Evolutionary conservation across 2,113 vertebrate species (phyloP).

Genomic region (Neoarius graeffei): DNA sequence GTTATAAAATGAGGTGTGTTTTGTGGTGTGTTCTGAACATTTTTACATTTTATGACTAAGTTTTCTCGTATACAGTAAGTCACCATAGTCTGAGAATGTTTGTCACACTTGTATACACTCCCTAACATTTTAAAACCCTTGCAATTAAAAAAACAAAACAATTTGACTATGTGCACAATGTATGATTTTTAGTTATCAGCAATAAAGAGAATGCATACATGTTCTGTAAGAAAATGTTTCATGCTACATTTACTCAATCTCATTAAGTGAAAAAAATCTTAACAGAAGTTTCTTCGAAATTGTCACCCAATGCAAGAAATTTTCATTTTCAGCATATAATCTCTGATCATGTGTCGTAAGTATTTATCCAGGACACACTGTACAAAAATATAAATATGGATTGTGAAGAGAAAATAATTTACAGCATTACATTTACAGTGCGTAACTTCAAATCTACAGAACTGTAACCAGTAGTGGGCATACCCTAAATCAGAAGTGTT

Average conservation of each 20-base stretch:
- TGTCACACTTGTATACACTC: too few species aligned
- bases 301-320: not conserved
- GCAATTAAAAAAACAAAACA: too few species aligned
- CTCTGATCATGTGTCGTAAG: not conserved
- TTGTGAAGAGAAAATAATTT: not conserved
- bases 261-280: not conserved
- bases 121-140: too few species aligned
- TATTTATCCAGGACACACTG: not conserved
- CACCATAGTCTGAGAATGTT: too few species aligned
- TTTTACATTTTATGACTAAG: not conserved
- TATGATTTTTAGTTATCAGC: too few species aligned
- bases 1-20: too few species aligned
- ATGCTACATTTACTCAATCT: not conserved
- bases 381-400: not conserved
- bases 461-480: too few species aligned
- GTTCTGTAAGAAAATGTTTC: too few species aligned
- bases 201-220: too few species aligned
- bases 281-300: not conserved
- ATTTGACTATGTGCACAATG: too few species aligned
- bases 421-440: not conserved
- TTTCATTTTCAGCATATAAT: not conserved
- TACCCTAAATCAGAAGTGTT: not conserved
- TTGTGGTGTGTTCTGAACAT: not conserved
- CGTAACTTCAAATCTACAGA: too few species aligned
- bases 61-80: too few species aligned